Evolutionary conservation across 1,140 invertebrate genomes (phyloP), one percentile per base, ranked within the genome.

Genomic region (Ceratoteleas bidentatus): DNA sequence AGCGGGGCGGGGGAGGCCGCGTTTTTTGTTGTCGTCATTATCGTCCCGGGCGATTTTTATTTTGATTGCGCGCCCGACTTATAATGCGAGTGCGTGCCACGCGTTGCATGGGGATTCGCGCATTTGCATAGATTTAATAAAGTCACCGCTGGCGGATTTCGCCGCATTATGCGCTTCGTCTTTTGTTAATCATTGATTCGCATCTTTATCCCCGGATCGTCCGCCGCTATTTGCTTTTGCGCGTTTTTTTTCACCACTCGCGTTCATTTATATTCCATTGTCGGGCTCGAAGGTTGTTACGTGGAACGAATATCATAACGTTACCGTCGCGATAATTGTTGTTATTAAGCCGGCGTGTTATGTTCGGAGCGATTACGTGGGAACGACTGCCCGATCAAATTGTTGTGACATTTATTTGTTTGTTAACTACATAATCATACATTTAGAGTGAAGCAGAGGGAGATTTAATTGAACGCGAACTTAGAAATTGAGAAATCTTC

Each of bases 101-200:
- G 80, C 68, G 73, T 56, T 82, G 80, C 80, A 82, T 82, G 73
- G 69, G 73, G 73, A 79, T 79, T 83, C 73, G 61, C 56, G 54
- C 66, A 83, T 83, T 83, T 83, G 81, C 81, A 83, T 83, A 73
- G 75, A 83, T 83, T 83, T 83, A 81, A 81, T 81, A 81, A 81
- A 81, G 79, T 81, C 79, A 81, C 79, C 72, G 79, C 60, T 75
- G 70, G 70, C 47, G 14, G 69, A 83, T 74, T 78, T 78, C 54
- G 75, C 64, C 50, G 65, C 61, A 81, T 70, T 75, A 75, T 82
- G 65, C 66, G 73, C 70, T 56, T 68, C 79, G 68, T 76, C 79
- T 81, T 81, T 76, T 81, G 73, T 81, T 76, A 77, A 73, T 82
- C 79, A 68, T 77, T 57, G 78, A 81, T 81, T 81, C 73, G 66